Percentiles rank a stretch among this genome's conserved stretches.
Conservation (phyloP, 2,888 invertebrate species). For the Coleophora deauratella region DNA sequence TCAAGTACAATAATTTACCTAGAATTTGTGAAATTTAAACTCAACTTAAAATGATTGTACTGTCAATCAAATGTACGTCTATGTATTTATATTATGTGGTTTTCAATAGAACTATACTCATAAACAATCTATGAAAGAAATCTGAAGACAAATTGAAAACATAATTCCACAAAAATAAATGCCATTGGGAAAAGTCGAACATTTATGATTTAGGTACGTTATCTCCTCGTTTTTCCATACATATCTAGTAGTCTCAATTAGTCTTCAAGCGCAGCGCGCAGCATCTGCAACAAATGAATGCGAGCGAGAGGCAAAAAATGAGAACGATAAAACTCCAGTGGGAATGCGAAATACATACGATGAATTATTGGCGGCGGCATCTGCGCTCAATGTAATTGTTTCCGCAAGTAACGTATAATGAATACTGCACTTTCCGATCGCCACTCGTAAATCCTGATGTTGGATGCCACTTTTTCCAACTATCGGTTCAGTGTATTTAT, state of each 20-base stretch:
- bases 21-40: too few relatives aligned
- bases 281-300: slow-evolving; percentile 11
- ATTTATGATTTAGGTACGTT: background rate
- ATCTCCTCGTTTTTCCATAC: background rate
- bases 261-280: slow-evolving; percentile 10
- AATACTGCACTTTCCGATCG: slow-evolving; percentile 15
- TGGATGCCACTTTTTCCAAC: background rate
- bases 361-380: slow-evolving; percentile 19
- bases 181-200: too few relatives aligned
- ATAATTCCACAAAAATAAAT: too few relatives aligned
- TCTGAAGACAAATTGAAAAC: too few relatives aligned
- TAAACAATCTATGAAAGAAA: too few relatives aligned
- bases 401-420: slow-evolving; percentile 19
- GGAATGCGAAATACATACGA: slow-evolving; percentile 17
- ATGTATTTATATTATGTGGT: too few relatives aligned
- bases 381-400: slow-evolving; percentile 21
- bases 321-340: slow-evolving; percentile 8
- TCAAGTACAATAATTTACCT: too few relatives aligned
- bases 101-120: too few relatives aligned
- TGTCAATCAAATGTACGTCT: too few relatives aligned
- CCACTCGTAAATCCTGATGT: slow-evolving; percentile 8
- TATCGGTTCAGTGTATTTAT: too few relatives aligned
- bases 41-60: too few relatives aligned
- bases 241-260: slow-evolving; percentile 3
- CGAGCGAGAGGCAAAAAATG: slow-evolving; percentile 2